Conservation (phyloP, 2,888 invertebrate species). For the Polydrusus cervinus region DNA sequence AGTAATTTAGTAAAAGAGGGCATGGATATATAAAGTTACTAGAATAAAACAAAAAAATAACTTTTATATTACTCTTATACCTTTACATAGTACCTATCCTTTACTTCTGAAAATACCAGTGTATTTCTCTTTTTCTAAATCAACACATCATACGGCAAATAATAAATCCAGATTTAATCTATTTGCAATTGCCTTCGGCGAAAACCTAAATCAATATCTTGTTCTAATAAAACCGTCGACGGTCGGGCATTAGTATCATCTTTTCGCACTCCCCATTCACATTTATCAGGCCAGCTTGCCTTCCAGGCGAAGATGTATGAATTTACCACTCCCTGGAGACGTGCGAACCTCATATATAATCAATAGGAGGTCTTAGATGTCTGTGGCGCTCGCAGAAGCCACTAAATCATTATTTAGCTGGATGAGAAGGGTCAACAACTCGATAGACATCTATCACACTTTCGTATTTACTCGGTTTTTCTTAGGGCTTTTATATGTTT, state of each 20-base stretch:
- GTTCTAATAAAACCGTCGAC: constrained; percentile 60
- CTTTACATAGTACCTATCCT: too few species aligned
- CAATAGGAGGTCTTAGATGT: constrained; percentile 63
- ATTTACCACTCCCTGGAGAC: constrained; percentile 65
- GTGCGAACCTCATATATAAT: constrained; percentile 65
- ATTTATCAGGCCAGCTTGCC: constrained; percentile 57
- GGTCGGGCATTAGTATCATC: constrained; percentile 66
- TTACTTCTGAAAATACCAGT: too few species aligned
- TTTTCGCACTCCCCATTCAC: constrained; percentile 63
- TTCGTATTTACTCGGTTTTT: constrained; percentile 34
- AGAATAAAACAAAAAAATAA: too few species aligned
- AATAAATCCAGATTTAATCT: constrained; percentile 43
- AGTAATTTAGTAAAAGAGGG: too few species aligned
- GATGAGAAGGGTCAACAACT: constrained; percentile 52
- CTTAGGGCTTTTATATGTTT: constrained; percentile 19
- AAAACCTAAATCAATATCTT: constrained; percentile 58
- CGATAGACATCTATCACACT: constrained; percentile 49
- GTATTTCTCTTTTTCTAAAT: too few species aligned
- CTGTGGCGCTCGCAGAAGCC: constrained; percentile 55
- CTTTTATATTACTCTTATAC: too few species aligned
- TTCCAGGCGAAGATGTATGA: constrained; percentile 62
- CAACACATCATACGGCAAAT: background rate
- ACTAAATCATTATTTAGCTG: constrained; percentile 56
- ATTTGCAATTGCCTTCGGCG: constrained; percentile 46
- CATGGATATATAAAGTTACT: too few species aligned